phyloP scores from a whole-genome alignment of 2,888 invertebrate species.

The Apotomis capreana region DNA sequence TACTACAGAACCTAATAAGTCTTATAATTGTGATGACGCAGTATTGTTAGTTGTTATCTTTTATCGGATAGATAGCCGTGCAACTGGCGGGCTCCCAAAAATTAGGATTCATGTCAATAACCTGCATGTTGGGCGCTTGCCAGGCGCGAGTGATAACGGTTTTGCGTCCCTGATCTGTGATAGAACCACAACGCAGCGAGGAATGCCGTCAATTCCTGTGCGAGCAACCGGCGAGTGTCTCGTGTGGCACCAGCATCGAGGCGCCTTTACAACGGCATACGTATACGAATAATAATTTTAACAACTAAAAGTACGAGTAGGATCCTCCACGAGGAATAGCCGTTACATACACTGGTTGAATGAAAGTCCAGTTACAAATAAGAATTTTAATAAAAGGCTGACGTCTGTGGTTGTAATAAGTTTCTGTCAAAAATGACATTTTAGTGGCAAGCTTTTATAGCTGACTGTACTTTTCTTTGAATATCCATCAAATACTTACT shows the following conservation, averaged over 20 bases:
- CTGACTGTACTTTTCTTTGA: too few relatives aligned
- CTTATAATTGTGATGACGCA: not conserved
- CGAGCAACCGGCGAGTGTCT: not conserved
- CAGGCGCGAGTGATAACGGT: constrained; percentile 51
- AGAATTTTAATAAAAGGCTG: too few relatives aligned
- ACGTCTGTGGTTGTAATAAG: too few relatives aligned
- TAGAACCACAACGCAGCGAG: constrained; percentile 2
- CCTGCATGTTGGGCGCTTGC: constrained; percentile 52
- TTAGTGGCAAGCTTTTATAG: too few relatives aligned
- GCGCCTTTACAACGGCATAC: not conserved
- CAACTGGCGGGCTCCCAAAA: constrained; percentile 48
- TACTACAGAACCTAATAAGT: constrained; percentile 2
- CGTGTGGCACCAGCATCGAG: not conserved
- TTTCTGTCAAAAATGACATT: too few relatives aligned
- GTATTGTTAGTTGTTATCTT: constrained; percentile 1
- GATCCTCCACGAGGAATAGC: too few relatives aligned
- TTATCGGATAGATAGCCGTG: constrained; percentile 7
- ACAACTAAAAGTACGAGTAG: too few relatives aligned
- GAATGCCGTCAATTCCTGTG: constrained; percentile 10
- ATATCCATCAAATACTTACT: too few relatives aligned
- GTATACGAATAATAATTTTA: too few relatives aligned
- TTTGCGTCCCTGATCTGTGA: constrained; percentile 48
- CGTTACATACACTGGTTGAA: too few relatives aligned
- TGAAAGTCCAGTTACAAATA: too few relatives aligned
- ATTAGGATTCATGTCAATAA: constrained; percentile 48